phyloP scores from a whole-genome alignment of 2,113 vertebrate genomes.

The human region GRCh38 chr17:77272001-77272500 shows the following conservation, averaged over 20 bases:
- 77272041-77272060: too few species aligned
- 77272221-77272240: not conserved
- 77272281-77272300: accelerated
- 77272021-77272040: too few species aligned
- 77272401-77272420: not conserved
- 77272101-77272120: too few species aligned
- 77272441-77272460: not conserved
- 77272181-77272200: not conserved
- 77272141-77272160: not conserved
- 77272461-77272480: too few species aligned
- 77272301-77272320: accelerated
- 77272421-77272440: not conserved
- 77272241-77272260: accelerated
- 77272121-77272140: too few species aligned
- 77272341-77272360: not conserved
- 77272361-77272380: not conserved
- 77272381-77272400: not conserved
- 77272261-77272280: accelerated
- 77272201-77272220: accelerated
- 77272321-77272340: not conserved
- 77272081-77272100: too few species aligned
- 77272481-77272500: not conserved
- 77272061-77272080: too few species aligned
- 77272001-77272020: too few species aligned
- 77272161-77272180: not conserved